Conservation (phyloP, 2,113 vertebrate genomes). For the Petromus typicus region DNA sequence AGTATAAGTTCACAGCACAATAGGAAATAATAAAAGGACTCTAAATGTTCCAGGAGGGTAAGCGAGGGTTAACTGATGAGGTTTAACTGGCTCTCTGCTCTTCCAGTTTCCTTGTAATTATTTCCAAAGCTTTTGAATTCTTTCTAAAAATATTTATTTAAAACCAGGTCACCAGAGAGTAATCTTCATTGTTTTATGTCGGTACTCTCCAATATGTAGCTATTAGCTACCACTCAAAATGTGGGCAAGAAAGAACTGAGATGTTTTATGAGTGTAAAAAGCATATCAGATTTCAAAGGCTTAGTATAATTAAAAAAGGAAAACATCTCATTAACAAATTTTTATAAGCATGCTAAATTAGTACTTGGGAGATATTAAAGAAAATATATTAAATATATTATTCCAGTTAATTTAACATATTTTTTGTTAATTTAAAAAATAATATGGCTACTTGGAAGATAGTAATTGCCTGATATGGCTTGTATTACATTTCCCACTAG, state of each 20-base stretch:
- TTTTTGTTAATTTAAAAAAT: neutral
- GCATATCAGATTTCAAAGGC: neutral
- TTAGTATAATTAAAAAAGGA: neutral
- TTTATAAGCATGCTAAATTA: neutral
- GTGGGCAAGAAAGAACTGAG: neutral
- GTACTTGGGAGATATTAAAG: neutral
- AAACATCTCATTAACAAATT: neutral
- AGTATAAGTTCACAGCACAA: neutral
- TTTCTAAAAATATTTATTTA: neutral
- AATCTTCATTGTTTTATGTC: neutral
- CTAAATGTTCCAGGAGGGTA: neutral
- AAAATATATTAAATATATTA: neutral
- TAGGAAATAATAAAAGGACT: neutral
- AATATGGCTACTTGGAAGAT: neutral
- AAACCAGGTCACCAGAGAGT: neutral
- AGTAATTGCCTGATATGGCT: neutral
- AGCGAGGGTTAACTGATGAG: neutral
- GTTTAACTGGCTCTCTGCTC: neutral
- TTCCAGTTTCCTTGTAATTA: neutral
- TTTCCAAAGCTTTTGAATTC: neutral
- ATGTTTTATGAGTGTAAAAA: neutral
- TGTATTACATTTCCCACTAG: neutral
- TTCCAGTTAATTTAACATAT: neutral
- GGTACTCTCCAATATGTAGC: neutral
- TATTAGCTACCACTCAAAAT: neutral